Conservation (phyloP, 2,888 invertebrate species). For the Watsonalla binaria region DNA sequence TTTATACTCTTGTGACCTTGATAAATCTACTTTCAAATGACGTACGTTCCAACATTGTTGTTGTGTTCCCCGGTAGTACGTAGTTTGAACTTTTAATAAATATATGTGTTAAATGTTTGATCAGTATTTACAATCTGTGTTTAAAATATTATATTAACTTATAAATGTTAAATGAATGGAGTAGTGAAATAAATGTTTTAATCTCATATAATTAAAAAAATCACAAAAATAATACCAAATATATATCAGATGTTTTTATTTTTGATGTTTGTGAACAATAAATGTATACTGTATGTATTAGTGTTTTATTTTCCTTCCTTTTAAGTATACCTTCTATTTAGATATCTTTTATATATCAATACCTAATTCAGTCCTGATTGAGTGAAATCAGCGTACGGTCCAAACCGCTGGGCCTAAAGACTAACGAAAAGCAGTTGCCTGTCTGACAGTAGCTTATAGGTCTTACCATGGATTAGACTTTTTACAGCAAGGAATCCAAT, state of each 20-base stretch:
- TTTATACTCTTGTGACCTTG: conserved; percentile 35
- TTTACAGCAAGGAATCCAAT: no score
- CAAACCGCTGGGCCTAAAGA: no score
- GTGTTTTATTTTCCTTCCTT: conserved; percentile 15
- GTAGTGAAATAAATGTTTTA: conserved; percentile 60
- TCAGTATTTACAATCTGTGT: conserved; percentile 66
- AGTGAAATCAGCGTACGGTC: no score
- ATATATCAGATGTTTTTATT: conserved; percentile 47
- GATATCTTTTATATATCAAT: no score
- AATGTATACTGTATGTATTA: conserved; percentile 37
- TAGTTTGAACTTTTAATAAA: conserved; percentile 43
- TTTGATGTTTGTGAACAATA: conserved; percentile 65
- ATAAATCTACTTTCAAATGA: conserved; percentile 35
- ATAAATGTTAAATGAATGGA: conserved; percentile 57
- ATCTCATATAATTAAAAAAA: conserved; percentile 30
- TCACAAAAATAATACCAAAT: conserved; percentile 45
- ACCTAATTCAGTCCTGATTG: no score
- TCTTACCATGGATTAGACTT: no score
- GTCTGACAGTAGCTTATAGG: no score
- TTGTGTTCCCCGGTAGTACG: conserved; percentile 61
- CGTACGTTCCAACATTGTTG: conserved; percentile 51
- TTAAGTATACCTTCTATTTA: neutral
- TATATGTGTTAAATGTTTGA: conserved; percentile 65
- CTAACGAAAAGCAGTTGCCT: no score
- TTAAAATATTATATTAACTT: conserved; percentile 36